A percentile compares a stretch with the other conserved stretches of the same genome.
Conservation (phyloP, 1,140 invertebrate genomes). For the Drosophila bifasciata region DNA sequence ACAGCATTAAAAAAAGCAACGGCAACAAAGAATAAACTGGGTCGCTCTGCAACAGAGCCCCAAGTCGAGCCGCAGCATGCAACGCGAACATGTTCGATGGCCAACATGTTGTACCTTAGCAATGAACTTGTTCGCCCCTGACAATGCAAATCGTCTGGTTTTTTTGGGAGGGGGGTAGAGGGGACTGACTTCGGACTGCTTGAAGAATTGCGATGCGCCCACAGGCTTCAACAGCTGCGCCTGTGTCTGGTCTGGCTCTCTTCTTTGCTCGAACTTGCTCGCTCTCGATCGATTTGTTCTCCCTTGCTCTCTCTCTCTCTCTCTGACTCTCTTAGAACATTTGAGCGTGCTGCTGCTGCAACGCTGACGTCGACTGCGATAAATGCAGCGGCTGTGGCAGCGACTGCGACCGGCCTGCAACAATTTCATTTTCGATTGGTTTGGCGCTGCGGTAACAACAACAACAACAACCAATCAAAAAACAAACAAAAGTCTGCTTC, state of each 20-base stretch:
- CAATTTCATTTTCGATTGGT: slow-evolving; percentile 56
- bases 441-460: slow-evolving; percentile 26
- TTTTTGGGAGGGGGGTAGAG: background rate
- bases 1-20: slow-evolving; percentile 34
- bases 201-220: slow-evolving; percentile 1
- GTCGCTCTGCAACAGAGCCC: slow-evolving; percentile 43
- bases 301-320: slow-evolving; percentile 11
- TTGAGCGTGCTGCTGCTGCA: slow-evolving; percentile 7
- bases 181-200: background rate
- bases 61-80: slow-evolving; percentile 18
- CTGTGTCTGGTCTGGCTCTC: slow-evolving; percentile 11
- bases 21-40: slow-evolving; percentile 76
- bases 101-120: slow-evolving; percentile 22
- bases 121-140: slow-evolving; percentile 47
- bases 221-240: slow-evolving; percentile 5
- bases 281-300: too few relatives aligned
- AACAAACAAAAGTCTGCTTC: slow-evolving; percentile 46
- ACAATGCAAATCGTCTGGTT: slow-evolving; percentile 14
- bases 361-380: slow-evolving; percentile 21
- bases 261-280: too few relatives aligned
- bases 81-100: slow-evolving; percentile 34
- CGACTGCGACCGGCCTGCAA: slow-evolving; percentile 37
- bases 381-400: slow-evolving; percentile 7
- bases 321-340: slow-evolving; percentile 38
- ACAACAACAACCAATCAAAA: slow-evolving; percentile 37